These are phyloP conservation scores for Scaptomyza polygonia DNA, from an alignment of 2,888 invertebrate species.

Conservation along the genomic window DNA sequence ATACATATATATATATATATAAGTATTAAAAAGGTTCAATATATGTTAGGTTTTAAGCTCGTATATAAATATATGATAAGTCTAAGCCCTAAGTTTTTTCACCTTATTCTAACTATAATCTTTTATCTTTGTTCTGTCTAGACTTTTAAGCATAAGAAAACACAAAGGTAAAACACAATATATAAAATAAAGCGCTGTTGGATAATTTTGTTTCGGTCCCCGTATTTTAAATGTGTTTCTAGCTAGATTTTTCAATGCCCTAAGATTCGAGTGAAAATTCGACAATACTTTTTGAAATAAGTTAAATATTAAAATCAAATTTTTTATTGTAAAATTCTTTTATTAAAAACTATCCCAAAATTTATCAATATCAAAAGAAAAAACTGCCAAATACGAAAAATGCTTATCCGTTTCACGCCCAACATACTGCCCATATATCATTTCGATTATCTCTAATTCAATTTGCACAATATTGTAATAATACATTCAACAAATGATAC, in stretches of 20 bases:
- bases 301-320: background rate
- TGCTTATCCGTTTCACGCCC: background rate
- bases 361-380: background rate
- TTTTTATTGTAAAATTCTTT: no score
- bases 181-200: no score
- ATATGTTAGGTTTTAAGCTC: conserved; percentile 20
- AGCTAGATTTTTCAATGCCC: no score
- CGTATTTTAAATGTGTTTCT: no score
- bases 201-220: no score
- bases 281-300: background rate
- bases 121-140: background rate
- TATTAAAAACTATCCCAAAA: background rate
- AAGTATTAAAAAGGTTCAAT: conserved; percentile 24
- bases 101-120: background rate
- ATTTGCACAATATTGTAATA: conserved; percentile 13
- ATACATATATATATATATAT: background rate
- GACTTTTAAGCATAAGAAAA: background rate
- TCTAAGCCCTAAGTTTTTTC: background rate
- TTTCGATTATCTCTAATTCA: background rate
- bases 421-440: background rate
- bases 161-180: background rate
- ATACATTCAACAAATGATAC: conserved; percentile 32
- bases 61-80: conserved; percentile 1
- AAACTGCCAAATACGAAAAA: background rate
- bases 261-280: background rate